Evolutionary conservation across 1,140 invertebrate species (phyloP).

Genomic region (Aporrectodea caliginosa): DNA sequence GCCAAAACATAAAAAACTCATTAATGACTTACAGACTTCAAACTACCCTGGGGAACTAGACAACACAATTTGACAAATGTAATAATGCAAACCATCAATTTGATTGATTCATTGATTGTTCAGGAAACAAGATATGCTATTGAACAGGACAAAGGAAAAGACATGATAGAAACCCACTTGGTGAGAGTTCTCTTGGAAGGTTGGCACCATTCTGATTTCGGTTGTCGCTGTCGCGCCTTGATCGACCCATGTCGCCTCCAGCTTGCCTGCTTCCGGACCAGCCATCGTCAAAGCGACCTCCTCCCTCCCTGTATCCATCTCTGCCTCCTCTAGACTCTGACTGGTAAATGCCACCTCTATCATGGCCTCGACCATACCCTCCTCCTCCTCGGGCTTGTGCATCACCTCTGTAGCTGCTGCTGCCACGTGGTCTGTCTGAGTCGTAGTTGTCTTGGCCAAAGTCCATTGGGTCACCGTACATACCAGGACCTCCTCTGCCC

Average conservation of each 20-base stretch:
- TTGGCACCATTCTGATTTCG: constrained; percentile 1
- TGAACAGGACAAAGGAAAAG: too few relatives aligned
- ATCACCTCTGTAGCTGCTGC: neutral
- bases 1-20: too few relatives aligned
- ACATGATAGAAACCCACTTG: too few relatives aligned
- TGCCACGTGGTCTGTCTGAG: neutral
- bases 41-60: too few relatives aligned
- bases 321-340: neutral
- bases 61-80: too few relatives aligned
- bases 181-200: constrained; percentile 17
- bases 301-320: neutral
- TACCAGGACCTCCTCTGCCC: neutral
- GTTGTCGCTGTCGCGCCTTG: constrained; percentile 23
- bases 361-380: neutral
- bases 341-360: neutral
- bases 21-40: too few relatives aligned
- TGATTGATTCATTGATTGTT: too few relatives aligned
- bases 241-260: neutral
- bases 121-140: too few relatives aligned
- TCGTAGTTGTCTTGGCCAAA: neutral
- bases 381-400: neutral
- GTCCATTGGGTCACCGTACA: neutral
- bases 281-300: neutral
- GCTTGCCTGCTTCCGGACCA: constrained; percentile 8
- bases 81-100: too few relatives aligned